Base-by-base conservation (phyloP, 2,113 vertebrate genomes). In the Upupa epops region DNA sequence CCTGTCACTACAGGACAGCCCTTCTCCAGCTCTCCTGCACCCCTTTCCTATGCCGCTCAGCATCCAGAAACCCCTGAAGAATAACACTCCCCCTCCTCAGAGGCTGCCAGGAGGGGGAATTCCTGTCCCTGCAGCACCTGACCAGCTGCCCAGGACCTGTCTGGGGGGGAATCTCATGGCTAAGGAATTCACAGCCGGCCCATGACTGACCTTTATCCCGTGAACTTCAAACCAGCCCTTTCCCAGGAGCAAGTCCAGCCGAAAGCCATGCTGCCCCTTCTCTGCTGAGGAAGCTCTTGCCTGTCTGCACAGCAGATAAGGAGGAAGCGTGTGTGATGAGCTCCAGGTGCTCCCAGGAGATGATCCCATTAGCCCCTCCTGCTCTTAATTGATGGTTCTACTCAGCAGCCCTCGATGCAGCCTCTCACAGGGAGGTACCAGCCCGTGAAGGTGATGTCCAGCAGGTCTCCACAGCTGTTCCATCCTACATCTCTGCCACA, bases 201-300 rank as follows among this genome's bases (percentile, higher is more conserved):
- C 42, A 8, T 2, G 32, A 9, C 78, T 32, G 34, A 32, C 36
- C 46, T 21, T 42, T 28, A n/a, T 17, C 56, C 73, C 11, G 0
- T 18, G 26, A 29, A 37, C 48, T 37, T 68, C 72, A 56, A 49
- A 29, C 3, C 65, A 51, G 15, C 66, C n/a, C 20, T 32, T 29
- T 58, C 48, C 63, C 12, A 14, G 3, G 19, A 22, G 17, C 0
- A 11, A 40, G 48, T 2, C 3, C 15, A n/a, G n/a, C n/a, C n/a
- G n/a, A n/a, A n/a, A n/a, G n/a, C n/a, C n/a, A n/a, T n/a, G n/a
- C n/a, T n/a, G n/a, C n/a, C n/a, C n/a, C n/a, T n/a, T n/a, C n/a
- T n/a, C n/a, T n/a, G n/a, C n/a, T n/a, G n/a, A n/a, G n/a, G n/a
- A n/a, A n/a, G n/a, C n/a, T n/a, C n/a, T n/a, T n/a, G n/a, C n/a